phyloP scores from a whole-genome alignment of 2,113 vertebrate species.

The Columba livia region DNA sequence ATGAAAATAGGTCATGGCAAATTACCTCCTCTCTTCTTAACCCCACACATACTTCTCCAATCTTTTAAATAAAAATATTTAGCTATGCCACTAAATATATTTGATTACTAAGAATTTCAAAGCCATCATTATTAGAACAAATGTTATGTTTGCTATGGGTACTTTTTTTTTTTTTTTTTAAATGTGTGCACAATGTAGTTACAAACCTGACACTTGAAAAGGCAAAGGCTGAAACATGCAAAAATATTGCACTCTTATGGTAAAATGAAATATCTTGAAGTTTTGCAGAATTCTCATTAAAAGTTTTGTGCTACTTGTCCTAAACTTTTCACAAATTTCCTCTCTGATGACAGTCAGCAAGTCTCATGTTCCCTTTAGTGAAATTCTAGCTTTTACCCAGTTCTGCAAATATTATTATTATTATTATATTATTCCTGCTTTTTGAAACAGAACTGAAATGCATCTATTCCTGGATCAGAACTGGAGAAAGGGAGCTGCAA shows the following conservation, averaged over 20 bases:
- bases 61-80: slow-evolving; percentile 40
- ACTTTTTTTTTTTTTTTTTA: not conserved
- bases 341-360: not conserved
- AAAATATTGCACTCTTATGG: not conserved
- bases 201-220: not conserved
- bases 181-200: not conserved
- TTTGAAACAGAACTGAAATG: slow-evolving; percentile 9
- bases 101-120: slow-evolving; percentile 4
- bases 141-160: not conserved
- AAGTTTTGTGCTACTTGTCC: not conserved
- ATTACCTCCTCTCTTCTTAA: slow-evolving; percentile 6
- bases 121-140: not conserved
- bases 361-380: not conserved
- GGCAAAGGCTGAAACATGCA: not conserved
- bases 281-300: not conserved
- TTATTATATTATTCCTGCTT: not conserved
- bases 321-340: not conserved
- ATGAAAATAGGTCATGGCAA: slow-evolving; percentile 60
- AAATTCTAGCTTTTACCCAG: not conserved
- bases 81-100: not conserved
- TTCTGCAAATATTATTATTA: not conserved
- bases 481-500: not conserved
- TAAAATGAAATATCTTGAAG: not conserved
- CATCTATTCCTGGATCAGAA: slow-evolving; percentile 27
- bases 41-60: not conserved